Conservation (phyloP, 2,113 vertebrate species). For the Urocitellus parryii region DNA sequence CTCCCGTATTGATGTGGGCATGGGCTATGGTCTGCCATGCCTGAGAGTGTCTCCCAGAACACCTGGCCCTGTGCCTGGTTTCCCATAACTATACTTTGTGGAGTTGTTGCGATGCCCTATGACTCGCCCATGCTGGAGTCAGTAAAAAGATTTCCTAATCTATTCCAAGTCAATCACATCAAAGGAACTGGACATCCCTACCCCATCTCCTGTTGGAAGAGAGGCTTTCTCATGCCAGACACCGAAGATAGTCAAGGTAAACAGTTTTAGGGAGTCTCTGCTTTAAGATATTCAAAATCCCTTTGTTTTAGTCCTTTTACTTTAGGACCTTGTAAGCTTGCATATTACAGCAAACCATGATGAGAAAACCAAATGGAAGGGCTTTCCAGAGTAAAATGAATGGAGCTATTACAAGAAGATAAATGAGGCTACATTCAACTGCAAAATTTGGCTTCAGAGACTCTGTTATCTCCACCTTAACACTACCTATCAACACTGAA, state of each 20-base stretch:
- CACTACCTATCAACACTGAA: constrained; percentile 4
- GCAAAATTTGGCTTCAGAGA: constrained; percentile 45
- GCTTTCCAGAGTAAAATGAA: constrained; percentile 61
- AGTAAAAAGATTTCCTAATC: background rate
- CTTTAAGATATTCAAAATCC: background rate
- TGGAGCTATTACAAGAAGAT: constrained; percentile 67
- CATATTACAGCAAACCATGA: constrained; percentile 45
- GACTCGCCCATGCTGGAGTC: background rate
- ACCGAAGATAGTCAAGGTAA: background rate
- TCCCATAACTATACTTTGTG: background rate
- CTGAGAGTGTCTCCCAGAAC: background rate
- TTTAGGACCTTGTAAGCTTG: background rate
- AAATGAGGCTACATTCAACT: constrained; percentile 29
- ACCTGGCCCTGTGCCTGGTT: background rate
- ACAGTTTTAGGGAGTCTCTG: background rate
- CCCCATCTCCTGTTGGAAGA: background rate
- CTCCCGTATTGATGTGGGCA: background rate
- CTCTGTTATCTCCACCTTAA: constrained; percentile 46
- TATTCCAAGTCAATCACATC: background rate
- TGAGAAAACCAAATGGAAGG: constrained; percentile 72
- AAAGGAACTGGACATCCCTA: background rate
- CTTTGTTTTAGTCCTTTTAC: background rate
- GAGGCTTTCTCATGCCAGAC: background rate
- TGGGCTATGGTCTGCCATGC: background rate
- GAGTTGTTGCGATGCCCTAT: background rate